Evolutionary conservation across 1,140 invertebrate genomes (phyloP).

Genomic region (Drosophila nigrodunni): DNA sequence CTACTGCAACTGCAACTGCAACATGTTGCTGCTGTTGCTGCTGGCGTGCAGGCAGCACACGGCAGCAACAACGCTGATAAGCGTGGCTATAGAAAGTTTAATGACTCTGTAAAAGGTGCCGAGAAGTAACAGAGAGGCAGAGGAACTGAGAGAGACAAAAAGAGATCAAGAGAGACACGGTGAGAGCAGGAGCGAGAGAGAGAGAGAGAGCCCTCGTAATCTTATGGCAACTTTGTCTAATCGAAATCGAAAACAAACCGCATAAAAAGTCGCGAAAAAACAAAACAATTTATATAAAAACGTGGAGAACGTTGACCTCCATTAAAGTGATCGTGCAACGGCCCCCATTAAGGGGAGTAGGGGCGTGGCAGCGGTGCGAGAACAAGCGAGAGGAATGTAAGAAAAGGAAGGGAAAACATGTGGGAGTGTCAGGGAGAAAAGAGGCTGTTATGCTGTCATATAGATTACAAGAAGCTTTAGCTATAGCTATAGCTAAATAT

Average conservation of each 20-base stretch:
- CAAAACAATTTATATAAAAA: conserved; percentile 5
- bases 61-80: conserved; percentile 63
- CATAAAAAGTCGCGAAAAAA: conserved; percentile 46
- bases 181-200: not conserved
- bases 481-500: conserved; percentile 5
- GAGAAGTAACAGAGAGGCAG: not conserved
- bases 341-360: conserved; percentile 2
- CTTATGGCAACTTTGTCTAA: conserved; percentile 51
- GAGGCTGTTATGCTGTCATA: conserved; percentile 15
- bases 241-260: conserved; percentile 55
- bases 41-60: conserved; percentile 25
- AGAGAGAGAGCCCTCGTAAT: conserved; percentile 9
- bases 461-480: conserved; percentile 46
- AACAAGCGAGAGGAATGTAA: not conserved
- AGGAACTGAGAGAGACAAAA: not conserved
- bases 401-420: too few relatives aligned
- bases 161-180: not conserved
- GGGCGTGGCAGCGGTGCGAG: not conserved
- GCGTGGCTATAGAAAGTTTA: conserved; percentile 65
- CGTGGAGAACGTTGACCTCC: conserved; percentile 56
- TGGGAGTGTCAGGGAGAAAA: conserved; percentile 1
- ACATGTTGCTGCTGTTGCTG: conserved; percentile 35
- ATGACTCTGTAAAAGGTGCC: conserved; percentile 50
- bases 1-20: conserved; percentile 32
- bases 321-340: conserved; percentile 51